Base-by-base conservation (phyloP, 2,888 invertebrate genomes). In the Heliconius cydno region DNA sequence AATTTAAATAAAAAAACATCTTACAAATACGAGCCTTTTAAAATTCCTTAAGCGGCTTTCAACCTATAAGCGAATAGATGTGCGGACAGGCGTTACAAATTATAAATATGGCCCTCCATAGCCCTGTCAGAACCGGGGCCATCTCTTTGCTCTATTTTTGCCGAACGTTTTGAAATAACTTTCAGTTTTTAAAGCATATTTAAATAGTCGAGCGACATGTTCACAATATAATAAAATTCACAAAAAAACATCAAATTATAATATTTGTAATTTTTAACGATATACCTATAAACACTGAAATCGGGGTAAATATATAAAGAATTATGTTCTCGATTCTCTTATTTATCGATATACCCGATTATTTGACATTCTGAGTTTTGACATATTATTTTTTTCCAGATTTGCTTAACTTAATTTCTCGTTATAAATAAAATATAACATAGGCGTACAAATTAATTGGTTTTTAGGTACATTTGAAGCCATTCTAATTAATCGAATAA, bases 21-120 rank as follows among this genome's bases (percentile, higher is more conserved):
- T 34, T 38, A 63, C 73, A 74, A 60, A 74, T 38, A 60, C 34
- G 57, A 74, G 52, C 1, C 60, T 75, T 79, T 75, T 68, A 57
- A 74, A 79, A 70, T 79, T 74, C 75, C 38, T 74, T 75, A 75
- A 79, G 79, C 79, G 79, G 79, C 63, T 79, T 73, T 79, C 79
- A 70, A 65, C 78, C 41, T 79, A 79, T 60, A 74, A 46, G 74
- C 68, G 79, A 75, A 79, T 75, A 79, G 79, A 68, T 79, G 74
- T 75, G 74, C 67, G 68, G 79, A 79, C 79, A 68, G 68, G 70
- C 79, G 75, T 79, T 34, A 70, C 79, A 79, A 79, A 79, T 79
- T 74, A 75, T 75, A 79, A 74, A 79, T 74, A 68, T 75, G 68
- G 79, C 60, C 79, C 79, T 79, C 66, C 46, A 79, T 46, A 75